These are phyloP conservation scores for Leucoraja ocellata DNA, from an alignment of 2,797 vertebrate species.

Conservation along the genomic window DNA sequence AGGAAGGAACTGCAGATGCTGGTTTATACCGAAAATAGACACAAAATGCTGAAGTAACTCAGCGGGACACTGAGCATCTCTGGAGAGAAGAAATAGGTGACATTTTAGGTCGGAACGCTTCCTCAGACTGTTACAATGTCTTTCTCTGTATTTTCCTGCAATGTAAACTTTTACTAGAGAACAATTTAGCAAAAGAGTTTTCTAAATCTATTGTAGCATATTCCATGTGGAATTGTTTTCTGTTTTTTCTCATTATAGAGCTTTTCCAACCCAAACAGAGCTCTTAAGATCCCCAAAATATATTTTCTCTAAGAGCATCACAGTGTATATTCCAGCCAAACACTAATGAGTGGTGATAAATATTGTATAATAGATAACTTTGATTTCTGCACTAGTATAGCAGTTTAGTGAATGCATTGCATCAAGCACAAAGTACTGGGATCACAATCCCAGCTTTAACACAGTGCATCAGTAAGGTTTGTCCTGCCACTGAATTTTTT, in stretches of 20 bases:
- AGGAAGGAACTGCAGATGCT: too few species aligned
- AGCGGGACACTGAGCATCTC: too few species aligned
- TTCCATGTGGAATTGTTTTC: not conserved
- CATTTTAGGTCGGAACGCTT: too few species aligned
- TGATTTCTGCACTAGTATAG: not conserved
- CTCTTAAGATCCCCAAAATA: not conserved
- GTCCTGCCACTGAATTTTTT: not conserved
- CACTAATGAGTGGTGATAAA: not conserved
- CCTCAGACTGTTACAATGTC: not conserved
- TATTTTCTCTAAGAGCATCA: not conserved
- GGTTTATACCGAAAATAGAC: too few species aligned
- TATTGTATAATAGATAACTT: not conserved
- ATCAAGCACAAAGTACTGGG: not conserved
- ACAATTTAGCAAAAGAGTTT: not conserved
- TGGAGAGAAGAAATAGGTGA: too few species aligned
- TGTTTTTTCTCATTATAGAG: not conserved
- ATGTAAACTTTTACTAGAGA: not conserved
- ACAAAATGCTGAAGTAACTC: too few species aligned
- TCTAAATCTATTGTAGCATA: not conserved
- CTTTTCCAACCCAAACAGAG: not conserved
- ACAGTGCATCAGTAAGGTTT: not conserved
- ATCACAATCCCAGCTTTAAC: not conserved
- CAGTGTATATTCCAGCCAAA: not conserved
- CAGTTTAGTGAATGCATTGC: not conserved
- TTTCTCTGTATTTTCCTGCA: not conserved